These are phyloP conservation scores for Pollenia labialis DNA, from an alignment of 2,888 invertebrate genomes.

Conservation along the genomic window DNA sequence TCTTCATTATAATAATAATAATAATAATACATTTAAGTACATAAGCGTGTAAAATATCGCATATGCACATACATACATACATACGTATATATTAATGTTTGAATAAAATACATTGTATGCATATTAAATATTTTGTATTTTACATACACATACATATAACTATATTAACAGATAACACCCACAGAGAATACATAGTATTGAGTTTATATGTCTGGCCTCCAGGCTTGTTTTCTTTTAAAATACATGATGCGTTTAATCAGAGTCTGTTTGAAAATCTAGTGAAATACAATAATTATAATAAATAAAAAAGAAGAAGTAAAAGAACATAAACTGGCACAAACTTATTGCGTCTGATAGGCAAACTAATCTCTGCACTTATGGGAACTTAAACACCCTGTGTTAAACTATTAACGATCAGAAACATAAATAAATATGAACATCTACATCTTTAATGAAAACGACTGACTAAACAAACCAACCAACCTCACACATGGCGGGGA, in stretches of 20 bases:
- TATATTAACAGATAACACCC: conserved; percentile 34
- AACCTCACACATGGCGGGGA: conserved; percentile 63
- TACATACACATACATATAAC: neutral
- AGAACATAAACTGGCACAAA: conserved; percentile 12
- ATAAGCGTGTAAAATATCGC: neutral
- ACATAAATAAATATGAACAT: conserved; percentile 1
- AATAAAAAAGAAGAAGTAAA: neutral
- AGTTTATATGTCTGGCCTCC: conserved; percentile 67
- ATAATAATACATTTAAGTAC: neutral
- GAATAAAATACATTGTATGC: neutral
- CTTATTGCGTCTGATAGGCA: conserved; percentile 22
- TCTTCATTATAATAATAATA: conserved; percentile 38
- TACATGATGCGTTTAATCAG: conserved; percentile 66
- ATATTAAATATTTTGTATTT: neutral
- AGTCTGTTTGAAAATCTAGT: conserved; percentile 25
- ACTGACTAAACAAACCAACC: conserved; percentile 7
- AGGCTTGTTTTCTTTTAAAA: conserved; percentile 63
- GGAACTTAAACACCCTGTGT: conserved; percentile 48
- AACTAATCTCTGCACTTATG: neutral
- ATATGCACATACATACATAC: neutral
- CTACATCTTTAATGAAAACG: neutral
- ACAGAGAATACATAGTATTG: conserved; percentile 39
- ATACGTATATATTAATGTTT: neutral
- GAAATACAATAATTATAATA: neutral
- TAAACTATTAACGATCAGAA: conserved; percentile 38